Base-by-base conservation (phyloP, 2,113 vertebrate genomes). In the Embiotoca jacksoni region DNA sequence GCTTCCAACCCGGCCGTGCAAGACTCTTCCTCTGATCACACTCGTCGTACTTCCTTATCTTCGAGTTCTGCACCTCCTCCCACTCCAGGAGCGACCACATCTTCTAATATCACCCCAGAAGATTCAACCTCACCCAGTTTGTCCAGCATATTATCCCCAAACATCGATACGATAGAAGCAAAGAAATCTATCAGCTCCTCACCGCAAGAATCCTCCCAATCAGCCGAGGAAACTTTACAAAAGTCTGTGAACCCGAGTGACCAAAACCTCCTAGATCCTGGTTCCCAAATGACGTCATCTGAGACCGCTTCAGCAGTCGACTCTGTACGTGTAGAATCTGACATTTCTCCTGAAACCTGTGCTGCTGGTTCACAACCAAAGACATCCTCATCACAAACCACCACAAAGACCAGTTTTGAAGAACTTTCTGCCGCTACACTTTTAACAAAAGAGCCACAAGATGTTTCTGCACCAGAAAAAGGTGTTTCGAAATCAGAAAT, bases 401-500 rank as follows among this genome's bases (percentile, higher is more conserved):
- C 49, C 15, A 6, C 54, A 72, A 60, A 69, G 52, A 59, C 35
- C 16, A 30, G 58, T 13, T 32, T 14, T 46, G 41, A 55, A 10
- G 78, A 75, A 57, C 16, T 33, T 15, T 52, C 53, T 61, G 31
- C 50, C 75, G 13, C 30, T 47, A 33, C 59, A 44, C 16, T 39
- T 76, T 62, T 57, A 44, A 14, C 8, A 41, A 47, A 58, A 16
- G 41, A 44, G n/a, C 63, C 50, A 36, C 49, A 67, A 69, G n/a
- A 59, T 54, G 44, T 23, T 50, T 16, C 57, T 67, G 30, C 53
- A 70, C 47, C 75, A 60, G 65, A 64, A 69, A 33, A 60, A 8
- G n/a, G 54, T 35, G 23, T 35, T 57, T 36, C 60, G 66, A 39
- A 60, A 66, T 66, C 81, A 68, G 64, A 84, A 59, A 65, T 72